Evolutionary conservation across 2,888 invertebrate genomes (phyloP).

Genomic region (Tipula unca): DNA sequence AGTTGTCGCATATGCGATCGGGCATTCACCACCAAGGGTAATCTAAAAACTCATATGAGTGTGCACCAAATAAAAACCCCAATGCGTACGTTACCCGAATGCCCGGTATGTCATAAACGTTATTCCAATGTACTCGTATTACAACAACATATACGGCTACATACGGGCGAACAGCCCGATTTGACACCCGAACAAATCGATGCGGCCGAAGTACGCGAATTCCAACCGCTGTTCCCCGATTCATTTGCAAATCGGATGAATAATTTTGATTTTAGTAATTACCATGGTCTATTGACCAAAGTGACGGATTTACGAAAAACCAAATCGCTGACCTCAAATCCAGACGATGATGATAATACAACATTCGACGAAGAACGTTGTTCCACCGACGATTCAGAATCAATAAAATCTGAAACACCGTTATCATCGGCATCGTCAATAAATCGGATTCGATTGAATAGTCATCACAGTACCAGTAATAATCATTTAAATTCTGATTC

Average conservation of each 20-base stretch:
- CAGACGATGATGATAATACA: constrained; percentile 41
- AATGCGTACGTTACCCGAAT: constrained; percentile 87
- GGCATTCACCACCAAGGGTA: constrained; percentile 97
- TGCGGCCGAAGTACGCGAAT: constrained; percentile 74
- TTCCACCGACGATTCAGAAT: constrained; percentile 1
- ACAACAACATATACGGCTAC: constrained; percentile 91
- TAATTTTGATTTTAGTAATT: constrained; percentile 18
- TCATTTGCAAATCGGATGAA: constrained; percentile 28
- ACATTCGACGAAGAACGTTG: constrained; percentile 37
- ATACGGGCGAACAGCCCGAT: constrained; percentile 83
- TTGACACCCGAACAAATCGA: constrained; percentile 78
- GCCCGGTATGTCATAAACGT: constrained; percentile 96
- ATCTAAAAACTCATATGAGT: constrained; percentile 99
- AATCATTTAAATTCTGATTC: neutral
- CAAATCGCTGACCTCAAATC: constrained; percentile 34
- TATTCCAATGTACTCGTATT: constrained; percentile 88
- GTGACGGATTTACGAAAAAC: constrained; percentile 16
- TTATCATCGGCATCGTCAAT: neutral
- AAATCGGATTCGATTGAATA: neutral
- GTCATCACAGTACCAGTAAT: neutral
- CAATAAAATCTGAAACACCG: neutral
- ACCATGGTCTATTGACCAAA: constrained; percentile 4
- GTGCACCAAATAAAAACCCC: constrained; percentile 95
- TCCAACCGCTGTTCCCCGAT: constrained; percentile 46
- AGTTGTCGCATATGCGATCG: constrained; percentile 95